These are phyloP conservation scores for Pangasianodon hypophthalmus DNA, from an alignment of 2,113 vertebrate species.

Conservation along the genomic window DNA sequence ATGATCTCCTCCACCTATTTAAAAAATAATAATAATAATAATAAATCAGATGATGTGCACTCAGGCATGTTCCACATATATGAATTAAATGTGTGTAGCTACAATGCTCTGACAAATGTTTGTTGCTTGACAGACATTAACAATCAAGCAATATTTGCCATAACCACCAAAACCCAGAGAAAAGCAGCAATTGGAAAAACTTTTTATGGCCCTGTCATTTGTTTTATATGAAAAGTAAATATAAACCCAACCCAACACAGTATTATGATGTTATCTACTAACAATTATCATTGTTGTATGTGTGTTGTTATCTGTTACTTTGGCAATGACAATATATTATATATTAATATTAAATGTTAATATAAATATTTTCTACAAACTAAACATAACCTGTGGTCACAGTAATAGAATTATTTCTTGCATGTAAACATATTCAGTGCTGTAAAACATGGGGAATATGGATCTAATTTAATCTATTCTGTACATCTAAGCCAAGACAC, in stretches of 20 bases:
- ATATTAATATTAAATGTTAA: too few relatives aligned
- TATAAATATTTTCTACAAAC: not conserved
- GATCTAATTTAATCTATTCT: not conserved
- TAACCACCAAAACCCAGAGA: not conserved
- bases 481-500: not conserved
- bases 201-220: not conserved
- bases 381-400: not conserved
- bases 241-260: not conserved
- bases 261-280: not conserved
- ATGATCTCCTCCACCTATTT: constrained; percentile 88
- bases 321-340: not conserved
- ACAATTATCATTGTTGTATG: not conserved
- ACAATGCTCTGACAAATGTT: not conserved
- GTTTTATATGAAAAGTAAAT: not conserved
- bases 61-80: not conserved
- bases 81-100: not conserved
- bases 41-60: not conserved
- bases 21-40: constrained; percentile 16
- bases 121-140: not conserved
- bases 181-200: not conserved
- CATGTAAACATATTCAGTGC: not conserved
- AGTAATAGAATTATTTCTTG: not conserved
- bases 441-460: not conserved
- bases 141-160: not conserved
- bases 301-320: not conserved